Evolutionary conservation across 2,797 vertebrate genomes (phyloP), one percentile per base, ranked within the genome.

Genomic region (Diplodus puntazzo): DNA sequence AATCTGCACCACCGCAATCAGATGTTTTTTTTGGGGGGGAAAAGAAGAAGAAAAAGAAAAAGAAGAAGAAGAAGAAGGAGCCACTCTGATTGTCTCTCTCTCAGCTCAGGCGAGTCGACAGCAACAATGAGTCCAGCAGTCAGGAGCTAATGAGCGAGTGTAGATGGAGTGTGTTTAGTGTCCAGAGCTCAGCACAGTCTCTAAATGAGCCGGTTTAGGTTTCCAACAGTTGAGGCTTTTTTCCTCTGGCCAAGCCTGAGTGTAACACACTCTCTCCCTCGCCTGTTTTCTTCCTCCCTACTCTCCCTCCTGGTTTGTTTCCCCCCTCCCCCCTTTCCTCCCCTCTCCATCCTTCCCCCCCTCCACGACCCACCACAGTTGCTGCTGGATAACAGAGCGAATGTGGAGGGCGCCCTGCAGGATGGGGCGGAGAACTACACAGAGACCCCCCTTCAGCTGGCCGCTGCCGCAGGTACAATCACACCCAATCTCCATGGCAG

Each of bases 391-490:
- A 95, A 95, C 17, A 88, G 90, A 83, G 95, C 94, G 13, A 93
- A 94, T 4, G 93, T 95, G 84, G 96, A 96, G 84, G 96, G 96
- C 10, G 93, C 94, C 74, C 85, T 95, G 91, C 94, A 95, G 91
- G 95, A 95, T 65, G 93, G 93, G 74, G 87, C 89, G 0, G 94
- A 96, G 89, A 96, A 96, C 89, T 96, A 96, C 90, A 91, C 95
- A 0, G 96, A 96, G 90, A 96, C 96, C 0, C 96, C 96, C 0
- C 95, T 96, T 2, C 96, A 96, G 82, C 90, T 96, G 61, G 96
- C 96, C 5, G 91, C 96, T 2, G 95, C 95, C 9, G 96, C 96
- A 94, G 96, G 96, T 96, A 85, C 3, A 45, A 80, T 21, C 30
- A 3, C 68, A 27, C 0, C 20, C 53, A 14, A 14, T 52, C 61